Base-by-base conservation (phyloP, 92 coral and sea anemone species). In the Ricordea florida region DNA sequence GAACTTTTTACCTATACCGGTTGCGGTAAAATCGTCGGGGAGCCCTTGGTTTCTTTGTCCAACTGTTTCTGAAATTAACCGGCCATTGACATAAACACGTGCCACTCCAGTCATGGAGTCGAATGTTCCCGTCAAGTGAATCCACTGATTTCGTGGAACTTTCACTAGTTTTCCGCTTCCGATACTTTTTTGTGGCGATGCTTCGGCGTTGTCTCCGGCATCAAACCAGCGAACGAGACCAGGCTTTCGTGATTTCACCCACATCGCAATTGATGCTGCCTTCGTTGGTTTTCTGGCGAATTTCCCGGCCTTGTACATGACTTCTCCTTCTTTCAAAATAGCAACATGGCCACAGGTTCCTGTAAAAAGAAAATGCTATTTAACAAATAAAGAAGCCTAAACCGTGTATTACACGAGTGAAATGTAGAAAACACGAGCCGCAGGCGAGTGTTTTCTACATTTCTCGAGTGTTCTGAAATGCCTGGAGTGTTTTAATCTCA, bases 311-410 rank as follows among this genome's bases (percentile, higher is more conserved):
- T 83, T 79, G 73, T 91, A 94, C 51, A 83, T 82, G 29, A 94
- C 78, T 67, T 92, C 93, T 20, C 98, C 98, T 15, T 81, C 78
- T 34, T 84, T 89, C n/a, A 94, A 69, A 22, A 85, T 75, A 14
- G 77, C 85, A 38, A 93, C 98, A 13, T 87, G 89, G n/a, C 98
- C 98, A 55, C 98, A 94, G 2, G 98, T 86, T 5, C 98, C 98
- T 94, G 75, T 6, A 53, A 45, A 9, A 20, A 38, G 25, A 30
- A 23, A 3, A 16, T 29, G 30, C 21, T 17, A 55, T 15, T 13
- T 6, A 29, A 27, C 32, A 30, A 15, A 24, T 16, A 10, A 3
- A 6, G 25, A 48, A 18, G 25, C 27, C n/a, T n/a, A n/a, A n/a
- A n/a, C n/a, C n/a, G n/a, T n/a, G n/a, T n/a, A n/a, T n/a, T n/a